Base-by-base conservation (phyloP, 2,797 vertebrate genomes). In the Enteromius radiatus region DNA sequence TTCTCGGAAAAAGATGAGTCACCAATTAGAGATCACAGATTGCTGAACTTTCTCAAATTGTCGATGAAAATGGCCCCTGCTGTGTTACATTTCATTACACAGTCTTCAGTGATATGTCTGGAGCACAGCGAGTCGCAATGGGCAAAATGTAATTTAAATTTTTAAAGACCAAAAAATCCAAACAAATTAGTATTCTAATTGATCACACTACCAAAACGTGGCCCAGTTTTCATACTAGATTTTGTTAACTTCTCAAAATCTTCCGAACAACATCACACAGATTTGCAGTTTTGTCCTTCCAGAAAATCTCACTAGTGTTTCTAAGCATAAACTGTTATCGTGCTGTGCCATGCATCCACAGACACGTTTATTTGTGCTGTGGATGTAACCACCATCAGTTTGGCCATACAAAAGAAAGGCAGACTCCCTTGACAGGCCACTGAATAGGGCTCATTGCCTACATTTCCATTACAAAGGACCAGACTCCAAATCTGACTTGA, bases 401-500 rank as follows among this genome's bases (percentile, higher is more conserved):
- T 90, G 87, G 87, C 85, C 84, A 45, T 81, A 86, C 89, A 92
- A 92, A 89, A 78, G 83, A 59, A 38, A 84, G 47, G 85, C 84
- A 81, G 86, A 67, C 85, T 84, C 88, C 87, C 88, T 88, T 88
- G 89, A 90, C 92, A 77, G 84, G 89, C 70, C 84, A 87, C 88
- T 93, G 89, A 92, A 93, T 91, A 89, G 89, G 90, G 90, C 92
- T 90, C 86, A 91, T 91, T 89, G 88, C 89, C 90, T 70, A 89
- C 88, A 95, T 95, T 94, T 94, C 90, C 94, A 95, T 95, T 89
- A 95, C 94, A 95, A 95, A 92, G 91, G 90, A 85, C 92, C 94
- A 95, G 93, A 95, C 93, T 92, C 91, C 86, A 93, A 92, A 92
- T 90, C 90, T 92, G 93, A 94, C 93, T 93, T 91, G 85, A 91